Evolutionary conservation across 1,140 invertebrate genomes (phyloP).

Genomic region (Plodia interpunctella): DNA sequence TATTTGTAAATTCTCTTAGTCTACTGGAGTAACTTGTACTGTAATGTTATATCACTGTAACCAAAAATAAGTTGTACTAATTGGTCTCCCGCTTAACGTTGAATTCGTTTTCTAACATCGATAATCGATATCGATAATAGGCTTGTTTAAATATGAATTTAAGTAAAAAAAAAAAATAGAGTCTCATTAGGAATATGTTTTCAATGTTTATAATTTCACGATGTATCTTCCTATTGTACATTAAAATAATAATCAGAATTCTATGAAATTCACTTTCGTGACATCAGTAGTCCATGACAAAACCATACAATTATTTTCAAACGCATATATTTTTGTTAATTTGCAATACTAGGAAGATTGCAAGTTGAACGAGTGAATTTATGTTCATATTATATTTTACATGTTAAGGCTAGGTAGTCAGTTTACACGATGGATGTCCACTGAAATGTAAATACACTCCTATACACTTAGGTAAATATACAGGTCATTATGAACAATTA

Average conservation of each 20-base stretch:
- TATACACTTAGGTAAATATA: constrained; percentile 73
- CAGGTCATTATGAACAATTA: constrained; percentile 57
- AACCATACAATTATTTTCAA: not conserved
- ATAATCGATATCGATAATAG: no score
- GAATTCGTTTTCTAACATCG: no score
- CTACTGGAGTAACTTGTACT: constrained; percentile 44
- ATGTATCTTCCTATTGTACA: constrained; percentile 2
- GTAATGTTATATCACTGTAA: constrained; percentile 34
- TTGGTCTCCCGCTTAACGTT: not conserved
- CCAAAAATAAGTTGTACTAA: constrained; percentile 22
- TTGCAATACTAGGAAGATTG: not conserved
- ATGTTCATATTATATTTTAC: not conserved
- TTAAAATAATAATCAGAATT: not conserved
- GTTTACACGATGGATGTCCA: constrained; percentile 60
- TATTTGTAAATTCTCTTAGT: constrained; percentile 68
- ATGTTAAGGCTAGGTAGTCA: constrained; percentile 38
- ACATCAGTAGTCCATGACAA: not conserved
- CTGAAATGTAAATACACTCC: constrained; percentile 69
- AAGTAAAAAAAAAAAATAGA: no score
- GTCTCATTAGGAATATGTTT: constrained; percentile 13
- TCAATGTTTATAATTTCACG: not conserved
- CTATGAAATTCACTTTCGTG: not conserved
- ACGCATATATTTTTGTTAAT: not conserved
- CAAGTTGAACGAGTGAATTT: not conserved
- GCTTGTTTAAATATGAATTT: no score